A percentile compares a stretch with the other conserved stretches of the same genome.
These are phyloP conservation scores for Eustalomyia histrio DNA, from an alignment of 2,888 invertebrate genomes.

Conservation along the genomic window DNA sequence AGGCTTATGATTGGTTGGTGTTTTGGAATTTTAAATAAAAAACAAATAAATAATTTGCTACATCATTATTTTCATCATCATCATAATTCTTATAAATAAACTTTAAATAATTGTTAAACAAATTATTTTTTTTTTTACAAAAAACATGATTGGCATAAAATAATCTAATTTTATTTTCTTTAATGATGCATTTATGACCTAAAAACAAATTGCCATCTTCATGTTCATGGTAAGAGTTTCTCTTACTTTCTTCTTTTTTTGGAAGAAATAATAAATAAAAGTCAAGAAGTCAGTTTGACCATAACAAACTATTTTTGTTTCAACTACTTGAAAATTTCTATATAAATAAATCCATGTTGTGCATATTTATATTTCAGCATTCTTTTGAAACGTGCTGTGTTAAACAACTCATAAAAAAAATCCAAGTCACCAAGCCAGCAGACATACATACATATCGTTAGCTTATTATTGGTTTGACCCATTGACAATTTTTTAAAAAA, in stretches of 20 bases:
- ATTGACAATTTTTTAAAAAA: no score
- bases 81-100: no score
- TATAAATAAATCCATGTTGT: slow-evolving; percentile 33
- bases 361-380: background rate
- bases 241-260: slow-evolving; percentile 24
- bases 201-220: slow-evolving; percentile 36
- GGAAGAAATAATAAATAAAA: background rate
- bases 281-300: background rate
- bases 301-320: slow-evolving; percentile 8
- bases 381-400: slow-evolving; percentile 19
- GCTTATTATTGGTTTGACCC: no score
- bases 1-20: background rate
- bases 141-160: background rate
- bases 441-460: no score
- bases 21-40: background rate
- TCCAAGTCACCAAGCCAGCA: slow-evolving; percentile 7
- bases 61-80: background rate
- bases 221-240: slow-evolving; percentile 24
- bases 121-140: background rate
- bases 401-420: slow-evolving; percentile 15
- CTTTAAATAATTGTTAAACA: background rate
- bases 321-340: slow-evolving; percentile 3
- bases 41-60: background rate
- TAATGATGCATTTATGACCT: slow-evolving; percentile 40
- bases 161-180: background rate